Evolutionary conservation across 2,888 invertebrate genomes (phyloP).

Genomic region (Neocrepidodera transversa): DNA sequence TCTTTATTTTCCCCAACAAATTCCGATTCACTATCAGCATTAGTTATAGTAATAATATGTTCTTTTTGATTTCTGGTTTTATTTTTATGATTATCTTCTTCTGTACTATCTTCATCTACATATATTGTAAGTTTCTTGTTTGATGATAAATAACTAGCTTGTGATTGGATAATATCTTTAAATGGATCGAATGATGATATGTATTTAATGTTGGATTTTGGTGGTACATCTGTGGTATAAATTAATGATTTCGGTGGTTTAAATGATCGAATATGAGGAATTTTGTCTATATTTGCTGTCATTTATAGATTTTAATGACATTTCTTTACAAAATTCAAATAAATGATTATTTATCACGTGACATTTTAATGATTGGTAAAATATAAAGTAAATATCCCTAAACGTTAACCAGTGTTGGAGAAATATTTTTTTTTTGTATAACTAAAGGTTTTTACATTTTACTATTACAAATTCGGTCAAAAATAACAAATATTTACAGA

Average conservation of each 20-base stretch:
- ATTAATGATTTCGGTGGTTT: no score
- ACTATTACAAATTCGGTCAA: background rate
- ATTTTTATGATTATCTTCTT: background rate
- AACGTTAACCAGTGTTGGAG: no score
- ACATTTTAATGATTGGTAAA: no score
- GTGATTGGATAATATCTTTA: background rate
- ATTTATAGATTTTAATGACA: no score
- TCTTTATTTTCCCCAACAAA: no score
- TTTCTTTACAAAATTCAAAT: background rate
- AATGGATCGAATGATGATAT: background rate
- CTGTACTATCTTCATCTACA: constrained; percentile 1
- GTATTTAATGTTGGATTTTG: background rate
- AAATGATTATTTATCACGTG: no score
- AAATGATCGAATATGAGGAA: no score
- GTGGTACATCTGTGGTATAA: background rate
- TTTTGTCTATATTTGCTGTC: no score
- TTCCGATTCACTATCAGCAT: background rate
- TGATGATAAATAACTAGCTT: background rate
- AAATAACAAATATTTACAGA: background rate
- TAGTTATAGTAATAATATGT: background rate
- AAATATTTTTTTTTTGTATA: no score
- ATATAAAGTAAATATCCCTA: no score
- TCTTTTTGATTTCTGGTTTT: background rate
- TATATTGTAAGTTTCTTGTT: background rate
- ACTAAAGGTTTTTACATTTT: background rate